Evolutionary conservation across 2,113 vertebrate genomes (phyloP).

Genomic region (Poecilia latipinna): DNA sequence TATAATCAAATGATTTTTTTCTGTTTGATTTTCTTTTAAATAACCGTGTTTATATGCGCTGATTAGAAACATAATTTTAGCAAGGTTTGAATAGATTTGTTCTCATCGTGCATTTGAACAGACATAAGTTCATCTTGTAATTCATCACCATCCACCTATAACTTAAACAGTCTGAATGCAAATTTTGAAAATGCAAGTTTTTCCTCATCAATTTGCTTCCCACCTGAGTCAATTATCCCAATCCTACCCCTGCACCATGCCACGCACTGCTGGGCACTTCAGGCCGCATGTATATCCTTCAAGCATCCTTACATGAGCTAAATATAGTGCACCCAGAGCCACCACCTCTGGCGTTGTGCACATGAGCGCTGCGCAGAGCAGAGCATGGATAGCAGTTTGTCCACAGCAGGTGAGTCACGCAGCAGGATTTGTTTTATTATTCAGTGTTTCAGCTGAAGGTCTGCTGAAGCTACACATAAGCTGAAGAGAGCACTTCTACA

Average conservation of each 20-base stretch:
- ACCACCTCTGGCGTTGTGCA: neutral
- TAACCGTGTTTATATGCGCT: neutral
- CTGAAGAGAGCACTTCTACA: neutral
- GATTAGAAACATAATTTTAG: neutral
- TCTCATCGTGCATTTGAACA: no score
- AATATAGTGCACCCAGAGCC: neutral
- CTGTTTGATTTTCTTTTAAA: neutral
- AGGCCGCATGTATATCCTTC: neutral
- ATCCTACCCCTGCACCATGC: neutral
- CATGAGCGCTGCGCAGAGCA: neutral
- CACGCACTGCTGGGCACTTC: neutral
- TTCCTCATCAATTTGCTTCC: neutral
- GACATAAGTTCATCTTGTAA: no score
- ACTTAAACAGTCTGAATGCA: neutral
- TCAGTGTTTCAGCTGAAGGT: slow-evolving; percentile 16
- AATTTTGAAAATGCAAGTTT: neutral
- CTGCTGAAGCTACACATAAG: neutral
- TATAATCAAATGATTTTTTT: neutral
- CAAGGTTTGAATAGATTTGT: neutral
- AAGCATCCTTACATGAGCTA: neutral
- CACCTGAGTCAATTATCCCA: slow-evolving; percentile 6
- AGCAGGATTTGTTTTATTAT: slow-evolving; percentile 12
- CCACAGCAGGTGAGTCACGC: slow-evolving; percentile 11
- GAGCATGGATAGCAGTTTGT: neutral
- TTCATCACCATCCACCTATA: no score